Base-by-base conservation (phyloP, 2,113 vertebrate species). In the Eidolon helvum region DNA sequence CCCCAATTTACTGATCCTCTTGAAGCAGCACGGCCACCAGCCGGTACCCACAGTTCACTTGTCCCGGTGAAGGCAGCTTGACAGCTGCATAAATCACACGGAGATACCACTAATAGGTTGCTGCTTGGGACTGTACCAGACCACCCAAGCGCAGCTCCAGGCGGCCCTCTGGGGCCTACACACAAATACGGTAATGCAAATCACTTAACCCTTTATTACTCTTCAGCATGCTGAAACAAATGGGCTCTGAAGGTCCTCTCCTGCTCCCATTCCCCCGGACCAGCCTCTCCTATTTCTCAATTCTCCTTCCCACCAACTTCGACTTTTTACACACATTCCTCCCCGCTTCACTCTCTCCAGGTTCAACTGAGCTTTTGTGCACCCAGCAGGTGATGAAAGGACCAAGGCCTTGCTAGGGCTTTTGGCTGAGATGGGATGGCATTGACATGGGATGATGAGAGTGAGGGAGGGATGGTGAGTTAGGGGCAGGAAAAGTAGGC, bases 31-130 rank as follows among this genome's bases (percentile, higher is more conserved):
- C 15, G 63, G 95, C 97, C 96, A 96, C 98, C 82, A 96, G 98
- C 98, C 92, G 97, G 98, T 98, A 98, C 98, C 98, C 98, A 91
- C 98, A 98, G 98, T 98, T 99, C 98, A 98, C 98, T 99, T 98
- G 98, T 98, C 98, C 98, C 80, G 96, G 97, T 98, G 98, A 99
- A 98, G 98, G 98, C 98, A 92, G 98, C 98, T 98, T 99, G 99
- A 99, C 99, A 99, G 98, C 98, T 99, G 98, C 98, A 98, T 99
- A 99, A 99, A 99, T 99, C 98, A 99, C 97, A 61, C 93, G 28
- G 97, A 98, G 98, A 99, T 99, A 97, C 98, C 91, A 90, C 98
- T 98, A 98, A 99, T 98, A 98, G 98, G 98, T 98, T 96, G 98
- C 98, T 98, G 97, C 98, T 97, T 97, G 22, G 97, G 97, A 98